Evolutionary conservation across 2,888 invertebrate genomes (phyloP), one percentile per base, ranked within the genome.

Genomic region (Agapetus fuscipes): DNA sequence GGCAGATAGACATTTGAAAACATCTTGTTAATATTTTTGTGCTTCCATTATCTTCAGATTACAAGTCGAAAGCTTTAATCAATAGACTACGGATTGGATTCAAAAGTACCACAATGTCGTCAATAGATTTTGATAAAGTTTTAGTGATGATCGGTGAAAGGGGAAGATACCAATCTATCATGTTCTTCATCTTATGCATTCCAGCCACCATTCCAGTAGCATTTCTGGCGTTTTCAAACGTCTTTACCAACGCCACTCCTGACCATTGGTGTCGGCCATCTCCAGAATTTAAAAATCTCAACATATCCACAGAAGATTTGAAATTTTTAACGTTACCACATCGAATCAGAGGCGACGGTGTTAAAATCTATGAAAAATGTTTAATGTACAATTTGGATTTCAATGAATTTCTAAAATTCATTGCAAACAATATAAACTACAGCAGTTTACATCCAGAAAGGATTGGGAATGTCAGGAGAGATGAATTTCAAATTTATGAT

Each of bases 181-280:
- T 78, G 50, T 76, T 77, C 54, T 75, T 76, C 51, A 56, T 80
- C 39, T 61, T 81, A 17, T 76, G 80, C 54, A 75, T 75, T 41
- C 62, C 79, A 12, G 78, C 79, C 1, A 73, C 77, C 7, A 62
- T 80, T 46, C 76, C 80, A 0, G 76, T 78, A 3, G 78, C 76
- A 0, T 80, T 77, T 51, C 63, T 78, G 40, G 78, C 77, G 5
- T 78, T 80, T 53, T 76, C 76, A 26, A 79, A 78, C 73, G 76
- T 80, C 30, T 81, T 81, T 56, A 75, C 79, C 42, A 78, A 77
- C 44, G 79, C 79, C n/a, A 72, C 74, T 10, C 80, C 80, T 12
- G 72, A 74, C 17, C 80, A 80, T 53, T 79, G 79, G 75, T 82
- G 81, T 51, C 64, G 69, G 1, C 66, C 77, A 2, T 64, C 67